Conservation (phyloP, 2,888 invertebrate genomes). For the Aquatica leii region DNA sequence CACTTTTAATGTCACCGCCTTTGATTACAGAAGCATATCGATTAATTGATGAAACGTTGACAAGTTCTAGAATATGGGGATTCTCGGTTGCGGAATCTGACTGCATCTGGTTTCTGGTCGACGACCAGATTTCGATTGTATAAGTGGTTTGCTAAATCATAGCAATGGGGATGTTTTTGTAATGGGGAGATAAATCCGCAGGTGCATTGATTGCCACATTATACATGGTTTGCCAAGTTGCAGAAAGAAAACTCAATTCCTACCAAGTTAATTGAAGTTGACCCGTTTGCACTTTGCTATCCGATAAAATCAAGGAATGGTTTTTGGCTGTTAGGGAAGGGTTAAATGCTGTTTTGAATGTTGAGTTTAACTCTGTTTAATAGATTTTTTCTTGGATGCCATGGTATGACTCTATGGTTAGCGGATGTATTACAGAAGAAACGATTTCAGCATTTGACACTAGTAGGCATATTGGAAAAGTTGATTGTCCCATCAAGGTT, state of each 20-base stretch:
- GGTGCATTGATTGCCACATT: conserved; percentile 53
- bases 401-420: conserved; percentile 52
- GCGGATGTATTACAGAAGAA: conserved; percentile 48
- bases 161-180: conserved; percentile 51
- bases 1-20: not conserved
- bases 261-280: conserved; percentile 51
- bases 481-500: conserved; percentile 55
- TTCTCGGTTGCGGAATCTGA: conserved; percentile 49
- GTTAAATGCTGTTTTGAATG: not conserved
- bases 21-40: conserved; percentile 6
- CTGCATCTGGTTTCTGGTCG: conserved; percentile 52
- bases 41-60: not conserved
- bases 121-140: conserved; percentile 55
- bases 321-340: conserved; percentile 3
- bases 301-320: conserved; percentile 42
- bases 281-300: conserved; percentile 51
- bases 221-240: conserved; percentile 45
- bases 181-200: conserved; percentile 56
- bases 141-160: conserved; percentile 47
- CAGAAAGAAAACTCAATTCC: conserved; percentile 32
- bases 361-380: conserved; percentile 17
- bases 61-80: conserved; percentile 40
- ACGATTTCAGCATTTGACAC: conserved; percentile 53
- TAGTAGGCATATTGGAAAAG: conserved; percentile 46
- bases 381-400: conserved; percentile 54